These are phyloP conservation scores for Lycodopsis pacificus DNA, from an alignment of 2,797 vertebrate genomes.

Conservation along the genomic window DNA sequence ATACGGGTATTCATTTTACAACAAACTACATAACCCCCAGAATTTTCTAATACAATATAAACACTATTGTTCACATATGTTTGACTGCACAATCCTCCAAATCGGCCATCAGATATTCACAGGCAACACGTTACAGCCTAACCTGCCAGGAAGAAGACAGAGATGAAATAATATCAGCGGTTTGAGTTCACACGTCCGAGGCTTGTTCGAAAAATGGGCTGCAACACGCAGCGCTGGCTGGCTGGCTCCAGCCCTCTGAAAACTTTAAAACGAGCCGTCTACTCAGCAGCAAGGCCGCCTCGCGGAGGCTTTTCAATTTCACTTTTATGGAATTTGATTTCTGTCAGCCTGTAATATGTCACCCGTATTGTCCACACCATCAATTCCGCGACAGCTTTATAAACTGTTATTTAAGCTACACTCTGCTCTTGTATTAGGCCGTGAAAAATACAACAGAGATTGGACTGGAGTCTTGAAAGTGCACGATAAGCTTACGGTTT, in stretches of 20 bases:
- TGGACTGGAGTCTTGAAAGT: constrained; percentile 68
- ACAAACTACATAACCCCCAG: neutral
- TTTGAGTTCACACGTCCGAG: constrained; percentile 39
- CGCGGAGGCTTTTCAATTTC: constrained; percentile 85
- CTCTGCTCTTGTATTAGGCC: constrained; percentile 78
- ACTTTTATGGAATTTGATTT: constrained; percentile 89
- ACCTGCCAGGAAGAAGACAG: constrained; percentile 32
- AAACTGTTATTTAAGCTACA: constrained; percentile 88
- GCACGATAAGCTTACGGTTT: constrained; percentile 49
- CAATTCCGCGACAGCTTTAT: constrained; percentile 86
- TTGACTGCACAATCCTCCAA: neutral
- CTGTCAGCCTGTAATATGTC: constrained; percentile 86
- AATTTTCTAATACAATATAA: constrained; percentile 15
- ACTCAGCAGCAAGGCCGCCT: constrained; percentile 78
- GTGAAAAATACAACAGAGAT: constrained; percentile 85
- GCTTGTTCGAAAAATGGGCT: constrained; percentile 59
- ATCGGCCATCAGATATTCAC: constrained; percentile 37
- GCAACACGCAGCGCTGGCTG: constrained; percentile 66
- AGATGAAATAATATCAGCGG: constrained; percentile 37
- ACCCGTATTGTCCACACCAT: constrained; percentile 85
- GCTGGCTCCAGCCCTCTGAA: constrained; percentile 66
- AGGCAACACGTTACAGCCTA: constrained; percentile 36
- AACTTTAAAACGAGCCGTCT: constrained; percentile 82
- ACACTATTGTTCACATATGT: neutral
- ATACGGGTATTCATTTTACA: neutral